Base-by-base conservation (phyloP, 2,113 vertebrate species). In the Pantherophis guttatus region DNA sequence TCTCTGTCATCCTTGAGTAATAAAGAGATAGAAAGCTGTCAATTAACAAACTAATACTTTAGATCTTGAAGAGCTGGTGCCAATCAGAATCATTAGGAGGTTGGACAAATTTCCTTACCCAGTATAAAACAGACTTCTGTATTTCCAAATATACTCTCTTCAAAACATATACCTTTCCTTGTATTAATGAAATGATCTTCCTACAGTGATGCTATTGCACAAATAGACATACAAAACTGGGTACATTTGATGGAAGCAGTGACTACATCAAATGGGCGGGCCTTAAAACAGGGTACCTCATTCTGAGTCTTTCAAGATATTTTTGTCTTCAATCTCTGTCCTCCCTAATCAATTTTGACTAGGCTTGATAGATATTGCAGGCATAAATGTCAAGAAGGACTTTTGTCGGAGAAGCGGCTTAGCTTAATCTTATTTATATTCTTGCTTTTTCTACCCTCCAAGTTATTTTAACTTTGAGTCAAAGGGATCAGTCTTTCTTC, bases 401-500 rank as follows among this genome's bases (percentile, higher is more conserved):
- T 26, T 26, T 29, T 13, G 24, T 8, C n/a, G 24, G 7, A 48
- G 24, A 29, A 17, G 26, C 15, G 17, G 59, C 26, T 90, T 15
- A 89, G 26, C 21, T 24, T 57, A 33, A 26, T 85, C 23, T 57
- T 55, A 58, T 57, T 58, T 81, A 53, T n/a, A 55, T 33, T 86
- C 29, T 91, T 90, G 50, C n/a, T 39, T 92, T 70, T 13, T 93
- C 23, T 94, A 0, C 29, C 26, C 55, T 2, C 50, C 23, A 89
- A 9, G 54, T 65, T 48, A 17, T 75, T 15, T 87, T 26, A 10
- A 87, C 87, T 96, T 24, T 94, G 39, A 59, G 90, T 89, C 70
- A 95, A 86, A 75, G n/a, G 2, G 24, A 88, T 53, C 70, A 90
- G 19, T 90, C 26, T 91, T 91, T 96, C 94, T 59, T 95, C 94